Percentiles rank a stretch among this genome's conserved stretches.
phyloP scores from a whole-genome alignment of 2,113 vertebrate species.

The Hemibagrus wyckioides region DNA sequence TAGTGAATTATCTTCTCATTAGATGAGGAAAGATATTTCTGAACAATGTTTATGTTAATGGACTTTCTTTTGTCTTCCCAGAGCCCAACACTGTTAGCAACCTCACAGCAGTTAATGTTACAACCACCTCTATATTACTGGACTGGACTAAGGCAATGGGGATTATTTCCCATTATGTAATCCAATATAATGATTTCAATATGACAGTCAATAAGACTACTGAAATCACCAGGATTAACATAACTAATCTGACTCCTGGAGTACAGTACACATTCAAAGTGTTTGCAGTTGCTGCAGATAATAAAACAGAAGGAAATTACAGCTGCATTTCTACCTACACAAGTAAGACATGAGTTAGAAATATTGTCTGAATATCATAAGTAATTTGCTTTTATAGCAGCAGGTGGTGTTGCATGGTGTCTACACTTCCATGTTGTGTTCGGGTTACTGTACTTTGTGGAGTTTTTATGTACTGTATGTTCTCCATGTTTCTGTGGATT shows the following conservation, averaged over 20 bases:
- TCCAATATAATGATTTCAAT: constrained; percentile 25
- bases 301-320: constrained; percentile 1
- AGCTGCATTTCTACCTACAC: constrained; percentile 7
- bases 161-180: constrained; percentile 29
- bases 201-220: background rate
- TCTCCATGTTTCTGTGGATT: too few species aligned
- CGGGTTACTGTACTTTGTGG: background rate
- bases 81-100: constrained; percentile 35
- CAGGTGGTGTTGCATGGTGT: background rate
- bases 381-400: background rate
- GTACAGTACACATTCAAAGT: constrained; percentile 40
- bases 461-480: too few species aligned
- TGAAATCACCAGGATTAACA: background rate
- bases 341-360: constrained; percentile 30
- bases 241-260: constrained; percentile 49
- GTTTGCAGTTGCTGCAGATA: constrained; percentile 3
- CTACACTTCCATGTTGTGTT: background rate
- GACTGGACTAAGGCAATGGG: constrained; percentile 47
- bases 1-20: background rate
- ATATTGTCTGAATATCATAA: background rate
- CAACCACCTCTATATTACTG: constrained; percentile 38
- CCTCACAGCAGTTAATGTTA: constrained; percentile 48
- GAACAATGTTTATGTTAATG: background rate
- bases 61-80: constrained; percentile 13
- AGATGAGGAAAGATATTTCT: background rate